Conservation (phyloP, 2,113 vertebrate species). For the Aramus guarauna region DNA sequence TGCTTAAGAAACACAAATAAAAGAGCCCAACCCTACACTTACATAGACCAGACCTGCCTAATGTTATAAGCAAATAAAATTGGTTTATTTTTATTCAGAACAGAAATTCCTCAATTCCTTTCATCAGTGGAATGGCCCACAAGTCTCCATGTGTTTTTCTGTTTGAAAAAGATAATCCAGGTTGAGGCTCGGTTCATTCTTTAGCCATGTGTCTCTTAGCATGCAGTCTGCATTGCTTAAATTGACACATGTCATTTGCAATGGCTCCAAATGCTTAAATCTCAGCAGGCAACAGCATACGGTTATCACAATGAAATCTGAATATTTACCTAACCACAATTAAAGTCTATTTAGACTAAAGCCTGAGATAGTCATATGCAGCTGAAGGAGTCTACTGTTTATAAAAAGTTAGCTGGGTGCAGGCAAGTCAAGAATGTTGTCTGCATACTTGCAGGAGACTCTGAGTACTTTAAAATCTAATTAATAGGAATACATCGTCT, state of each 20-base stretch:
- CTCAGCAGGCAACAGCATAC: neutral
- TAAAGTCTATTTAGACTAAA: neutral
- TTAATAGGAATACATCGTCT: neutral
- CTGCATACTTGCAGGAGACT: neutral
- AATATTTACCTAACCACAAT: neutral
- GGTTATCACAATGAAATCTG: slow-evolving; percentile 11
- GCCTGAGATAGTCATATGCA: neutral
- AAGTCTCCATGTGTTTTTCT: neutral
- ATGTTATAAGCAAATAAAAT: neutral
- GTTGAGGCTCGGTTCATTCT: neutral
- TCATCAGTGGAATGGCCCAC: neutral
- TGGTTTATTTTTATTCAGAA: slow-evolving; percentile 21
- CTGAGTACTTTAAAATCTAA: neutral
- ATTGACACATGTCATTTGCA: neutral
- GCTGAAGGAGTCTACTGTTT: neutral
- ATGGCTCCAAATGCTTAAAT: neutral
- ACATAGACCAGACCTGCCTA: neutral
- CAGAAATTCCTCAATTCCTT: neutral
- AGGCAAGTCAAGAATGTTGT: neutral
- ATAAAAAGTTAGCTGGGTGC: neutral
- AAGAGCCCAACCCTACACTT: neutral
- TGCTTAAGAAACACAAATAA: neutral
- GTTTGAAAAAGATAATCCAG: neutral
- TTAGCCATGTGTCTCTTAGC: neutral
- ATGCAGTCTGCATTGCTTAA: neutral